Conservation (phyloP, 2,113 vertebrate species). For the Nothobranchius kuhntae region DNA sequence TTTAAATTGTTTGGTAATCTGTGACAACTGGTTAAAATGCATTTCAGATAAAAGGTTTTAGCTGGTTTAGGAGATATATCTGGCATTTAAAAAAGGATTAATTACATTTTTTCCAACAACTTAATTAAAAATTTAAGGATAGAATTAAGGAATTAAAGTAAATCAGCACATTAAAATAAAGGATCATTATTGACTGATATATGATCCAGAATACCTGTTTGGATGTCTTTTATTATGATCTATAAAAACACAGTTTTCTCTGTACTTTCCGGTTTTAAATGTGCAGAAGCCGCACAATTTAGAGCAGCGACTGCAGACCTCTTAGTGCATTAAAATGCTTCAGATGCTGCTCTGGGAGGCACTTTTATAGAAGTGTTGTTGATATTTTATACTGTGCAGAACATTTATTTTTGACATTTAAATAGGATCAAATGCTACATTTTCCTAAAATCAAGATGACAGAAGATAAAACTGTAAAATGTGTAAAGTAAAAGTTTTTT, state of each 20-base stretch:
- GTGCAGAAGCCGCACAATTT: neutral
- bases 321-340: constrained; percentile 4
- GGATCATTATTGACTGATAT: no score
- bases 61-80: no score
- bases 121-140: neutral
- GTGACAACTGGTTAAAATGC: no score
- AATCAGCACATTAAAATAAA: neutral
- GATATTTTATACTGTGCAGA: neutral
- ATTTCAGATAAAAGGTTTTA: no score
- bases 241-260: no score
- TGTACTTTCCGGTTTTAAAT: no score
- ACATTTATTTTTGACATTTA: neutral
- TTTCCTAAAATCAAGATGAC: neutral
- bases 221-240: no score
- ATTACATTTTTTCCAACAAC: neutral
- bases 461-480: neutral
- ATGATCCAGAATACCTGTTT: no score
- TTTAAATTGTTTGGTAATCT: no score
- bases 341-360: neutral
- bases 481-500: constrained; percentile 1
- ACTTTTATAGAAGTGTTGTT: neutral
- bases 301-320: constrained; percentile 13
- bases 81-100: neutral
- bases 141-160: neutral
- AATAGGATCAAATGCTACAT: neutral